Evolutionary conservation across 2,797 vertebrate genomes (phyloP).

Genomic region (Decapterus maruadsi): DNA sequence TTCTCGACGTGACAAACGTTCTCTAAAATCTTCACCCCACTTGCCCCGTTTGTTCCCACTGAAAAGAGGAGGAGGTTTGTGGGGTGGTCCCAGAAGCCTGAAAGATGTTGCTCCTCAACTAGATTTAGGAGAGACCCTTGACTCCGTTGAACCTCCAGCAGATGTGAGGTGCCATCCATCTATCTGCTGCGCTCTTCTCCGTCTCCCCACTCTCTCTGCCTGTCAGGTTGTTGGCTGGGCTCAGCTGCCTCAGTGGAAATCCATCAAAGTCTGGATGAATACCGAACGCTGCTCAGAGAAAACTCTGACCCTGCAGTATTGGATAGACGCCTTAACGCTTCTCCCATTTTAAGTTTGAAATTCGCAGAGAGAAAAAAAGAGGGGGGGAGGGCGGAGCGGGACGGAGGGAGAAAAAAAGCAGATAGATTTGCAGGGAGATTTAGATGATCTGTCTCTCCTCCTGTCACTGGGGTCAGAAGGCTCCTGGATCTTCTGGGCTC

Average conservation of each 20-base stretch:
- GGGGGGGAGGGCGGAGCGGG: not conserved
- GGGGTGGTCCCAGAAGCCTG: constrained; percentile 74
- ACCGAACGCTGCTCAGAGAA: constrained; percentile 60
- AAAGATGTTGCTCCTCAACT: constrained; percentile 78
- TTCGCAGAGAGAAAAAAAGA: constrained; percentile 17
- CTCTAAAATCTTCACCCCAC: constrained; percentile 53
- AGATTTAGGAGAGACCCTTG: constrained; percentile 84
- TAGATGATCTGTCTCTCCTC: constrained; percentile 46
- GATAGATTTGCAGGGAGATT: constrained; percentile 38
- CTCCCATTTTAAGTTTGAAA: constrained; percentile 61
- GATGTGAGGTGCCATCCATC: constrained; percentile 82
- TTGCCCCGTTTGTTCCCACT: constrained; percentile 62
- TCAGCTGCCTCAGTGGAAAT: constrained; percentile 76
- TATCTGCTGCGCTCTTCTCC: constrained; percentile 58
- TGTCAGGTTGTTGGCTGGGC: constrained; percentile 73
- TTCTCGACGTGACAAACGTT: constrained; percentile 64
- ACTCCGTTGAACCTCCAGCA: constrained; percentile 76
- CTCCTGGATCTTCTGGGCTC: constrained; percentile 38
- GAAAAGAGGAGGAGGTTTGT: constrained; percentile 71
- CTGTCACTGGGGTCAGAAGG: constrained; percentile 45
- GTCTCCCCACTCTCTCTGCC: constrained; percentile 52
- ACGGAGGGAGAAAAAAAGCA: constrained; percentile 25
- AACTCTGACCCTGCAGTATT: constrained; percentile 70
- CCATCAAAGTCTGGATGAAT: constrained; percentile 78
- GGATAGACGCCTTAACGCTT: constrained; percentile 57